Evolutionary conservation across 2,888 invertebrate species (phyloP), one percentile per base, ranked within the genome.

Genomic region (Drosophila glabriapex): DNA sequence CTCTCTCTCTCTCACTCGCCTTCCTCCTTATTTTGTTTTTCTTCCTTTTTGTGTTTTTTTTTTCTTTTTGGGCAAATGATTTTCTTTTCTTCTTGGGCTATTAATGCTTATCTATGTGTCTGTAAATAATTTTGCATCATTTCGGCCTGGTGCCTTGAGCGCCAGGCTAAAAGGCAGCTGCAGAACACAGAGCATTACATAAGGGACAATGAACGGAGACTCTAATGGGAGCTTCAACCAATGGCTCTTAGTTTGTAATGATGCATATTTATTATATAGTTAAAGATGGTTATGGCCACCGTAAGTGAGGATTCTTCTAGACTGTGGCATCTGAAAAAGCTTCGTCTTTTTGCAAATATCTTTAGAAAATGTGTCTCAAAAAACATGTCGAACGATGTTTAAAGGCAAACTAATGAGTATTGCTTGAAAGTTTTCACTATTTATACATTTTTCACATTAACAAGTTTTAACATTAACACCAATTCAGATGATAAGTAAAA

Each of bases 121-220:
- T 73, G 72, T 78, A 68, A 68, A 75, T 79, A 81, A 79, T 87
- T 86, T 87, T 87, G 86, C 86, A 86, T 86, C 86, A 88, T 79
- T 71, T 81, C 74, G 74, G 58, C 59, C 62, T 73, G 75, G 75
- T 78, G 76, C 73, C 73, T 41, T 31, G 71, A 74, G 82, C 83
- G 82, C 82, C 78, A 71, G 73, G 58, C 62, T 55, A 67, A 56
- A 49, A 35, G 67, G 75, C 83, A 83, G 81, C 83, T 83, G 80
- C 73, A 52, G 39, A 14, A 53, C 22, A 43, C 39, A 62, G 50
- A 4, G 25, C 25, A 35, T 37, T 37, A 6, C 37, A 50, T 14
- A 33, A 39, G 55, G 59, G 68, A 67, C 66, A 68, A 67, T 79
- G 73, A 60, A 66, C 64, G 29, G 29, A 12, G 31, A 16, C n/a